Evolutionary conservation across 2,888 invertebrate species (phyloP), one percentile per base, ranked within the genome.

Genomic region (Hirtodrosophila alboralis): DNA sequence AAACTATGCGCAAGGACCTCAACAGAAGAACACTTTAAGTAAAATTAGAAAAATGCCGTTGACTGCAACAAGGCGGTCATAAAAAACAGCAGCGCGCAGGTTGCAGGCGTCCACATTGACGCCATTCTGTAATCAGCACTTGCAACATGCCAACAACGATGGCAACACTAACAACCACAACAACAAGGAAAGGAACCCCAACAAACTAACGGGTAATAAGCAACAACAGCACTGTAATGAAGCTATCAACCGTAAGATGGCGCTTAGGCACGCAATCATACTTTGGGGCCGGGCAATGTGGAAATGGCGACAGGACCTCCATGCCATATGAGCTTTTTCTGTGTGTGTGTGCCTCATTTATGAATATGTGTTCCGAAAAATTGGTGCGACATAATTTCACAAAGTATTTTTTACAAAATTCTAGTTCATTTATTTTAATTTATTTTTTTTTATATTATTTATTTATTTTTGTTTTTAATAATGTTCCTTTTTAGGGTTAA

Each of bases 251-350:
- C 80, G 70, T 80, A 80, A 84, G 84, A 80, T 73, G 80, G 81
- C 78, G 84, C 80, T 80, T 80, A 80, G 77, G 84, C 80, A 80
- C 80, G 80, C 80, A 80, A 80, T 84, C 80, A 80, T 77, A 80
- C 80, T 80, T 83, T 77, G 66, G 75, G 69, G 58, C 63, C 58
- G 31, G 7, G 48, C 12, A 37, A 28, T 40, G 49, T 43, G 28
- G 7, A 28, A 7, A 48, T 27, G 58, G 48, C 14, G 51, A 30
- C 48, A 45, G 14, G 45, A 37, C 36, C 57, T 30, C 21, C 31
- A 31, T 40, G 49, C 45, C 57, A 53, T 18, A 40, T 8, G 14
- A 51, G 26, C 37, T 21, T 36, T 31, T 30, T 47, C 30, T 16
- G 13, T 9, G 9, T 14, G 18, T 45, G 27, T n/a, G 13, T 30